These are phyloP conservation scores for Condylura cristata DNA, from an alignment of 2,113 vertebrate species.

Conservation along the genomic window DNA sequence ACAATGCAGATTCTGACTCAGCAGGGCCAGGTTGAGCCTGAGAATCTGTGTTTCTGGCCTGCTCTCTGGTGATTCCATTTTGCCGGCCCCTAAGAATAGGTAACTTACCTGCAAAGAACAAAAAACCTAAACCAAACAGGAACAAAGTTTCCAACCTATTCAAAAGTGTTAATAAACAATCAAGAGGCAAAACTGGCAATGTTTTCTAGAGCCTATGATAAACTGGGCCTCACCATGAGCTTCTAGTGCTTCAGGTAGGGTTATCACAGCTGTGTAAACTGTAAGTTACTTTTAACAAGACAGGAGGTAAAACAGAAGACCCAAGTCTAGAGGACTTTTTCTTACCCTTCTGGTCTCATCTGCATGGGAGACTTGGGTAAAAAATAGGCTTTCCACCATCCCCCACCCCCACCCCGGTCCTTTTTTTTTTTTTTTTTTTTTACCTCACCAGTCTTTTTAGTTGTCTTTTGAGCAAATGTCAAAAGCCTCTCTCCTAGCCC, in stretches of 20 bases:
- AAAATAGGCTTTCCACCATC: neutral
- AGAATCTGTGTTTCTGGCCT: neutral
- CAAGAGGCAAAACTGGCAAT: neutral
- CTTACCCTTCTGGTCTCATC: neutral
- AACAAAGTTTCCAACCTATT: neutral
- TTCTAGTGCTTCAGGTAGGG: slow-evolving; percentile 7
- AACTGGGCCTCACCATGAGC: too few species aligned
- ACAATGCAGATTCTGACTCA: neutral
- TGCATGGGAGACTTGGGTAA: neutral
- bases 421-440: too few species aligned
- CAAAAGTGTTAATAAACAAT: neutral
- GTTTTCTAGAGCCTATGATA: too few species aligned
- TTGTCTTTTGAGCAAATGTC: slow-evolving; percentile 35
- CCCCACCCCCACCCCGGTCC: too few species aligned
- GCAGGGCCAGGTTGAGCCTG: neutral
- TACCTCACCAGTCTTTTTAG: neutral
- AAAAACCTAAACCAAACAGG: neutral
- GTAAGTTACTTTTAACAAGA: slow-evolving; percentile 68
- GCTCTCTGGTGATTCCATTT: neutral
- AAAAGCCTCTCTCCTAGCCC: slow-evolving; percentile 19
- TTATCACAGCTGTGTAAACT: slow-evolving; percentile 62
- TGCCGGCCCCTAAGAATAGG: neutral
- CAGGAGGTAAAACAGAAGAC: slow-evolving; percentile 39
- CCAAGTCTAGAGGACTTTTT: neutral
- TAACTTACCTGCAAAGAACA: neutral